These are phyloP conservation scores for Drosophila varians DNA, from an alignment of 1,140 invertebrate species.

Conservation along the genomic window DNA sequence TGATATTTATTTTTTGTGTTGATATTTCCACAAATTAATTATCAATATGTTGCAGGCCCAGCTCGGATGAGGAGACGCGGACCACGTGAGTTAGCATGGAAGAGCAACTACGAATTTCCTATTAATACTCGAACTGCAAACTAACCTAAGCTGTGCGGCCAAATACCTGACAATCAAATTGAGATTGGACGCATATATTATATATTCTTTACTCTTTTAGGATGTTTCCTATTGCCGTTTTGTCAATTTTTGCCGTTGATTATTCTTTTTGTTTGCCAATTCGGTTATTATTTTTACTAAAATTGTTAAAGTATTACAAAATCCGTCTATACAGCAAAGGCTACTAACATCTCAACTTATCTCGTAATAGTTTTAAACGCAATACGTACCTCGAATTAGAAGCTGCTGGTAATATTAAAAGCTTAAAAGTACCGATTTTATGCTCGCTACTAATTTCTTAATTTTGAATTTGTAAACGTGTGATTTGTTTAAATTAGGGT, in stretches of 20 bases:
- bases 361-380: conserved; percentile 12
- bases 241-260: conserved; percentile 18
- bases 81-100: conserved; percentile 73
- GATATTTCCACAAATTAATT: background rate
- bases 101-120: conserved; percentile 54
- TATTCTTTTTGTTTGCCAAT: background rate
- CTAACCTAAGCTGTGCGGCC: conserved; percentile 48
- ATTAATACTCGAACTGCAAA: conserved; percentile 51
- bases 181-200: conserved; percentile 27
- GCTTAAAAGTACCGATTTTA: conserved; percentile 29
- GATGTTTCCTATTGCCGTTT: conserved; percentile 8
- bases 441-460: conserved; percentile 62
- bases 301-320: conserved; percentile 38
- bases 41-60: conserved; percentile 60
- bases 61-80: conserved; percentile 76
- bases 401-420: conserved; percentile 33
- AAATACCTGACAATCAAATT: conserved; percentile 47
- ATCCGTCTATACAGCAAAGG: conserved; percentile 33
- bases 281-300: conserved; percentile 28
- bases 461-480: conserved; percentile 32
- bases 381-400: conserved; percentile 41
- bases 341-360: conserved; percentile 23
- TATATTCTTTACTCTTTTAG: conserved; percentile 1
- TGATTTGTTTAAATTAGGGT: conserved; percentile 66
- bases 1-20: background rate